phyloP scores from a whole-genome alignment of 2,113 vertebrate species.

The Triplophysa rosa region DNA sequence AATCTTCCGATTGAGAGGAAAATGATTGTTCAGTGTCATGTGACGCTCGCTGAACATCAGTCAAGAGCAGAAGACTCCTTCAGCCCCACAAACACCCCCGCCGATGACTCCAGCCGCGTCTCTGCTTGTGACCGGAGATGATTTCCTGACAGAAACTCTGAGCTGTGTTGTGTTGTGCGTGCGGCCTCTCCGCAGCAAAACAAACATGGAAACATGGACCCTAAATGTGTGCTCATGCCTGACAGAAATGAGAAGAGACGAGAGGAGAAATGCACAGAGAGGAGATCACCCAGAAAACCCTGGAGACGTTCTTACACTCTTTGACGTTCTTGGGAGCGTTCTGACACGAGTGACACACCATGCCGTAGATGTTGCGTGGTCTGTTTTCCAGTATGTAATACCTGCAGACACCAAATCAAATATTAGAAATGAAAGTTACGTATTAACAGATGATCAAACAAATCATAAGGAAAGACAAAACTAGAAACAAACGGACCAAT shows the following conservation, averaged over 20 bases:
- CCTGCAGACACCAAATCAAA: conserved; percentile 62
- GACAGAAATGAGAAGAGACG: neutral
- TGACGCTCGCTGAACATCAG: neutral
- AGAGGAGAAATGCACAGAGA: no score
- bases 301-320: conserved; percentile 84
- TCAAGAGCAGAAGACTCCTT: no score
- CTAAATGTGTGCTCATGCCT: conserved; percentile 35
- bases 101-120: conserved; percentile 36
- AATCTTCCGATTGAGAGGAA: neutral
- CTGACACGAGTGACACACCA: conserved; percentile 96
- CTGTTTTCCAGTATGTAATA: conserved; percentile 94
- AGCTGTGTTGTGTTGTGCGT: conserved; percentile 6
- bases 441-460: no score
- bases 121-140: conserved; percentile 19
- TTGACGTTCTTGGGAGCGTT: conserved; percentile 90
- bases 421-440: no score
- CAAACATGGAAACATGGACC: conserved; percentile 34
- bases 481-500: no score
- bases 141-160: conserved; percentile 3
- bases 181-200: neutral
- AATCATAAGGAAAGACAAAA: no score
- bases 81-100: neutral
- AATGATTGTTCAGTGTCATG: conserved; percentile 1
- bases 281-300: no score
- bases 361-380: conserved; percentile 90